Conservation (phyloP, 2,888 invertebrate species). For the Dendrolimus pini region DNA sequence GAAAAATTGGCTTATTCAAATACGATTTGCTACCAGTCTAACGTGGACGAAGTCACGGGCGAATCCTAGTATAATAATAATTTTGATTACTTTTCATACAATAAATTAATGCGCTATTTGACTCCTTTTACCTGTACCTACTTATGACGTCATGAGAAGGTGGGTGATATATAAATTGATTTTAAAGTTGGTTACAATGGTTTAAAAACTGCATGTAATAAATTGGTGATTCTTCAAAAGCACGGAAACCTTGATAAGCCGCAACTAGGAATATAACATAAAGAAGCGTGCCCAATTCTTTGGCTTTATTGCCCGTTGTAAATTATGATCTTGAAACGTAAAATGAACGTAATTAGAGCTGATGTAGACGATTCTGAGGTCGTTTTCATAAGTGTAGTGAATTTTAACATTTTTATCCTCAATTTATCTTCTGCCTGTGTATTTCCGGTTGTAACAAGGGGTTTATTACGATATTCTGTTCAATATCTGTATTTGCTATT, state of each 20-base stretch:
- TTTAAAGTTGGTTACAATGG: too few species aligned
- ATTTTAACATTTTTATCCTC: conserved; percentile 1
- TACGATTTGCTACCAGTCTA: too few species aligned
- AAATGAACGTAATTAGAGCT: conserved; percentile 1
- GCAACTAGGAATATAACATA: not conserved
- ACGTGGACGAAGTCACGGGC: too few species aligned
- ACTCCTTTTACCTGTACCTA: too few species aligned
- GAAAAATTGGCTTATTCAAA: too few species aligned
- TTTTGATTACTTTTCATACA: too few species aligned
- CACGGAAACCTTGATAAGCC: not conserved
- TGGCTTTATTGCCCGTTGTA: not conserved
- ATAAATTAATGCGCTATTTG: too few species aligned
- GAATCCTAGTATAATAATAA: too few species aligned
- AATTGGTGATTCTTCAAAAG: not conserved
- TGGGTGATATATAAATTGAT: too few species aligned
- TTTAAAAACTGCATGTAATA: too few species aligned
- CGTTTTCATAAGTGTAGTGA: conserved; percentile 10
- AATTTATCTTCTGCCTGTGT: not conserved
- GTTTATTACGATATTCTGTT: not conserved
- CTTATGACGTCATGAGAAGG: too few species aligned
- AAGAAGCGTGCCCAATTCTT: conserved; percentile 1
- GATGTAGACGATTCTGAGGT: conserved; percentile 5
- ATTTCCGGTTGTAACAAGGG: not conserved
- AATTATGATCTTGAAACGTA: conserved; percentile 5
- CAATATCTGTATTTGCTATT: not conserved